Base-by-base conservation (phyloP, 2,113 vertebrate genomes). In the Tonatia bakeri region DNA sequence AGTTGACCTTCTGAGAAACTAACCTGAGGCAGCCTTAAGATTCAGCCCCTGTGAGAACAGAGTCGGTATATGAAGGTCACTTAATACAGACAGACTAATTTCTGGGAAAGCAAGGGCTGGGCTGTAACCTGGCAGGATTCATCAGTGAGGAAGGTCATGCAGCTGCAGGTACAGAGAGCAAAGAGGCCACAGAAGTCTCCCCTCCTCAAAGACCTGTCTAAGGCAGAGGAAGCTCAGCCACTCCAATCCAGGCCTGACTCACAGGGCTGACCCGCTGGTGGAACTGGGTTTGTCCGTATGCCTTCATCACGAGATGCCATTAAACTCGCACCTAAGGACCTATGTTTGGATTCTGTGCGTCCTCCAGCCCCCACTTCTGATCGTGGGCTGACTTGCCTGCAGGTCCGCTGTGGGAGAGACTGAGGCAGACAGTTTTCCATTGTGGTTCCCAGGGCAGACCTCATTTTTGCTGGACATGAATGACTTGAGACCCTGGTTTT, bases 401-500 rank as follows among this genome's bases (percentile, higher is more conserved):
- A 61, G 40, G 61, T 85, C 52, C 47, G 45, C 16, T 26, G 15
- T 2, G 47, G 33, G 65, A 38, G 54, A 87, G 24, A 10, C 36
- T 26, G 43, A 76, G 70, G 24, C 11, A 4, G 65, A 26, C 10
- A 19, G 26, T 45, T 26, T 52, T 45, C 4, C 17, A 20, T 24
- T 45, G 15, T 28, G 70, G 45, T 54, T 83, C 72, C 67, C 26
- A 5, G 26, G 26, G 31, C 22, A 52, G 54, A 67, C 75, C 69
- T 88, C 12, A 73, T 87, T 89, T 86, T 87, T 73, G 70, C 26
- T 43, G 43, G 80, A 80, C 61, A 80, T 20, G 3, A 89, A 86
- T 50, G 40, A 31, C 54, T 43, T 9, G 54, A 50, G 43, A 65
- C 31, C 73, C 52, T 31, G 36, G 22, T 19, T 67, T 87, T 64